Conservation (phyloP, 2,888 invertebrate species). For the Trachelus tabidus region DNA sequence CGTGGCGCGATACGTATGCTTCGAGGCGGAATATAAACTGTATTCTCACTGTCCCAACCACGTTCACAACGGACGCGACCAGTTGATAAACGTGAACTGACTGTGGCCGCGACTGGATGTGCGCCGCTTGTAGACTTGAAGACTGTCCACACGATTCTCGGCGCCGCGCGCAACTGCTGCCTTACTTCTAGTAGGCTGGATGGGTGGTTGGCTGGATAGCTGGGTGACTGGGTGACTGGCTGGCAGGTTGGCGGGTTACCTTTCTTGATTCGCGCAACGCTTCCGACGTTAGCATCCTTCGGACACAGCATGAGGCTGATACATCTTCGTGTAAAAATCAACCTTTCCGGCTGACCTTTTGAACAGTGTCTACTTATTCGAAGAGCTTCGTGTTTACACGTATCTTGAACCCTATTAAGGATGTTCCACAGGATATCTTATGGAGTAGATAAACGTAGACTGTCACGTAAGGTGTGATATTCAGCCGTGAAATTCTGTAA, state of each 20-base stretch:
- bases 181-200: conserved; percentile 9
- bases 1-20: not conserved
- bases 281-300: not conserved
- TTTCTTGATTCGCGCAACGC: not conserved
- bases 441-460: not conserved
- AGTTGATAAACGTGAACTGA: conserved; percentile 38
- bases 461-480: not conserved
- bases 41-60: not conserved
- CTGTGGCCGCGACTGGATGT: conserved; percentile 15
- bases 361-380: not conserved
- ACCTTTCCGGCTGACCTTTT: not conserved
- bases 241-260: not conserved
- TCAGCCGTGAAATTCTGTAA: not conserved
- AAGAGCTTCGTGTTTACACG: not conserved
- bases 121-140: conserved; percentile 24
- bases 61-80: conserved; percentile 23
- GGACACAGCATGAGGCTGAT: not conserved
- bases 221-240: not conserved
- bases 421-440: not conserved
- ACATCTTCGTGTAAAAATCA: not conserved
- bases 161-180: conserved; percentile 32
- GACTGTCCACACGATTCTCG: conserved; percentile 31
- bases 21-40: not conserved
- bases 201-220: not conserved
- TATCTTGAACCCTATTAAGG: not conserved